Evolutionary conservation across 2,888 invertebrate genomes (phyloP), one percentile per base, ranked within the genome.

Genomic region (Halocaridina rubra): DNA sequence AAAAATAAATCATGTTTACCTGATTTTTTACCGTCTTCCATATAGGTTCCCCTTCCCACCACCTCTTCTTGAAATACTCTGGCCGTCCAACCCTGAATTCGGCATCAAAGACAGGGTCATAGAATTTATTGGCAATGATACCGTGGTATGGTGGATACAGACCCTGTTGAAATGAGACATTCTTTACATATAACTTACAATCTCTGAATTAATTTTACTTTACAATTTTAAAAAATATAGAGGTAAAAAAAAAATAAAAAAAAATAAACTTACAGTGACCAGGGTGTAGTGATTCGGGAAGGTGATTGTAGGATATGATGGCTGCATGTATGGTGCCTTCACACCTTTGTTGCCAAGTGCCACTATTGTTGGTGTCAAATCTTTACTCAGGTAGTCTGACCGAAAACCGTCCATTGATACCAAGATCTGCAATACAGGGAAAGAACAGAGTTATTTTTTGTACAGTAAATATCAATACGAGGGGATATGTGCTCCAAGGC

Each of bases 281-380:
- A 95, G 93, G 0, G 94, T 93, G 89, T 94, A 94, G 91, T 95
- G 95, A 91, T 95, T 95, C 0, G 95, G 94, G 89, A 94, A 94
- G 0, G 95, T 95, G 91, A 94, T 94, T 0, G 95, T 95, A 0
- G 93, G 93, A 90, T 94, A 94, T 57, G 93, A 92, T 89, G 93
- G 94, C 69, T 91, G 91, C 91, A 94, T 92, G 89, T 93, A 93
- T 81, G 93, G 93, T 0, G 93, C 91, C 88, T 92, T 91, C 1
- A 93, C 92, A 4, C 95, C 94, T 82, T 92, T 90, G 16, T 90
- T 89, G 57, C 92, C 92, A 64, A 95, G 89, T 77, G 90, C 90
- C 59, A 93, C 91, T 91, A 95, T 92, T 88, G 92, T 92, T 0
- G 94, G 93, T 2, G 94, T 93, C 0, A 92, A 88, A 89, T 92